These are phyloP conservation scores for Enteromius unitaeniatus DNA, from an alignment of 2,797 vertebrate species.

Conservation along the genomic window DNA sequence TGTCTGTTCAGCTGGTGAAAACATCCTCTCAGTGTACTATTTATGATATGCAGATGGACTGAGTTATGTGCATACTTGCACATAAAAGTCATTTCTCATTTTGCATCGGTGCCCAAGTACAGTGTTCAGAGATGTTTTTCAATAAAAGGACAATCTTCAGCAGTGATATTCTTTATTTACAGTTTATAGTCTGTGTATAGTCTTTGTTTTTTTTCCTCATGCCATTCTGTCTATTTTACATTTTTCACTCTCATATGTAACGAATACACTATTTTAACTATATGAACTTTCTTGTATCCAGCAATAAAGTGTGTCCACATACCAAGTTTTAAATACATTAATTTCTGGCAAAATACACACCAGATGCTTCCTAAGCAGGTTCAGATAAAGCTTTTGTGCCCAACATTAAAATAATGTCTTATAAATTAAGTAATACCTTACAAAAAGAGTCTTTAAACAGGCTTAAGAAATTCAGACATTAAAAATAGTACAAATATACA, in stretches of 20 bases:
- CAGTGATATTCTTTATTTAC: slow-evolving; percentile 34
- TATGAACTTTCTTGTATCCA: neutral
- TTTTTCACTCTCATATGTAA: neutral
- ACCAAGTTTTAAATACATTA: slow-evolving; percentile 12
- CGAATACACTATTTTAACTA: neutral
- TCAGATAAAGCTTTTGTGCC: slow-evolving; percentile 32
- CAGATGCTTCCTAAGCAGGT: neutral
- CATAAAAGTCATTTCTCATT: neutral
- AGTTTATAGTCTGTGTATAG: neutral
- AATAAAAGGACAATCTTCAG: slow-evolving; percentile 43
- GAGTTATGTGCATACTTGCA: neutral
- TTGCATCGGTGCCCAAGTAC: slow-evolving; percentile 5
- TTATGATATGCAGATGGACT: slow-evolving; percentile 23
- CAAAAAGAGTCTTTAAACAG: slow-evolving; percentile 8
- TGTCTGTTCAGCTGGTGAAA: neutral
- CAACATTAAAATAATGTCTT: neutral
- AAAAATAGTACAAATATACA: slow-evolving; percentile 29
- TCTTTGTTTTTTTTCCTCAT: neutral
- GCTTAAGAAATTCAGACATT: neutral
- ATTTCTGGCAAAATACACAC: slow-evolving; percentile 1
- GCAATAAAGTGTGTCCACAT: slow-evolving; percentile 10
- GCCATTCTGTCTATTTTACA: neutral
- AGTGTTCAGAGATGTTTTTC: slow-evolving; percentile 27
- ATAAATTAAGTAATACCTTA: slow-evolving; percentile 1
- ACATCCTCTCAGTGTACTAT: neutral